Percentiles rank a stretch among this genome's conserved stretches.
Evolutionary conservation across 1,140 invertebrate species (phyloP).

Genomic region (Eumaeus atala): DNA sequence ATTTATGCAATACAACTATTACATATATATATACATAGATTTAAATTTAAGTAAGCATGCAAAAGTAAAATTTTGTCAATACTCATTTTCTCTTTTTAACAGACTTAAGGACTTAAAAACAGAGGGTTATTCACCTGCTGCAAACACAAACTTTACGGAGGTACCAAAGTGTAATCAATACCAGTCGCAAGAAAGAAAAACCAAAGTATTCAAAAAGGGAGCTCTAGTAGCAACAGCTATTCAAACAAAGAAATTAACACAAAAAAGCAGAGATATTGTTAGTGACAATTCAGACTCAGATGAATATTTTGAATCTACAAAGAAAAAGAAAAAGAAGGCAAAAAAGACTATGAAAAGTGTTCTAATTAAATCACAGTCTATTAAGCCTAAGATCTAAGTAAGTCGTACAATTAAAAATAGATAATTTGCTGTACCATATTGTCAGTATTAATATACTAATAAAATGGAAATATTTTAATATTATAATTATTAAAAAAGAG

Average conservation of each 20-base stretch:
- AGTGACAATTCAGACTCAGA: conserved; percentile 73
- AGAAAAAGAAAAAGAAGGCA: conserved; percentile 70
- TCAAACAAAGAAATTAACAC: conserved; percentile 54
- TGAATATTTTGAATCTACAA: conserved; percentile 60
- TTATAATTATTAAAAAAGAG: no score
- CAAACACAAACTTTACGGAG: conserved; percentile 64
- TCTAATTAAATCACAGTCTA: conserved; percentile 17
- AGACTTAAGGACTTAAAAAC: conserved; percentile 58
- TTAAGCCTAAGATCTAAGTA: background rate
- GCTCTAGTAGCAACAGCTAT: conserved; percentile 76
- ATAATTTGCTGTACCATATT: no score
- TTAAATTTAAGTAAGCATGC: no score
- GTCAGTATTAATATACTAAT: no score
- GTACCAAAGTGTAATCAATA: conserved; percentile 53
- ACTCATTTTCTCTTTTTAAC: conserved; percentile 32
- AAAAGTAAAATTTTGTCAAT: background rate
- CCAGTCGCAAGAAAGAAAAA: conserved; percentile 42
- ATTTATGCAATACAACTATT: no score
- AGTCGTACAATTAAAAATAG: background rate
- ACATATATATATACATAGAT: no score
- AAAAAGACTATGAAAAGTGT: conserved; percentile 64
- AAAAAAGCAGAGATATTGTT: conserved; percentile 38
- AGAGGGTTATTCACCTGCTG: conserved; percentile 43
- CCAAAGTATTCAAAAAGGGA: conserved; percentile 74
- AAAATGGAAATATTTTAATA: no score